Base-by-base conservation (phyloP, 2,797 vertebrate species). In the Sylvia borin region DNA sequence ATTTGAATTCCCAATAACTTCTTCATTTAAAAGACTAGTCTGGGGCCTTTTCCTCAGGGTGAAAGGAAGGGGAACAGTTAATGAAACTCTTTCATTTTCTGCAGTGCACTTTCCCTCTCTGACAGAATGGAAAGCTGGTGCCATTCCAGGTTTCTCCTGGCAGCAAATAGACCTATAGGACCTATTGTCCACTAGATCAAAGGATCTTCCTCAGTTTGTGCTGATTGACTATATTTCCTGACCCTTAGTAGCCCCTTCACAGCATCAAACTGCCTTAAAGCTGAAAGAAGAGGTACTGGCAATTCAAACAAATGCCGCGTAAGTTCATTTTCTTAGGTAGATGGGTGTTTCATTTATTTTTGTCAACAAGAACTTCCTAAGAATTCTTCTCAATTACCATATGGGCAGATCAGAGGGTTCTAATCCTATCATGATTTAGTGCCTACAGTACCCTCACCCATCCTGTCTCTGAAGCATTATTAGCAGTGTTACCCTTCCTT, bases 31-130 rank as follows among this genome's bases (percentile, higher is more conserved):
- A 74, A 40, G 0, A 47, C 14, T 50, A 17, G 36, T 16, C 34
- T 83, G 29, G 31, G 53, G 36, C 10, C 51, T 85, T 89, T 84
- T 68, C 40, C 29, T 42, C 36, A 22, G 43, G 14, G 34, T 21
- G 17, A 11, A 11, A 42, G 26, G 62, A 14, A 75, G 31, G 1
- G 18, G 21, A 76, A 36, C 7, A 68, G 10, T 24, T 71, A 64
- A 85, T 66, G n/a, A 73, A 94, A 83, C 54, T 20, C 36, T 62
- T 90, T 48, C 24, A 72, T 91, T 95, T 92, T 88, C 73, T 51
- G 67, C 43, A 65, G 36, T 42, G 40, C 16, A 20, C 4, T 48
- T 86, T 73, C 16, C 16, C 38, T 76, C 40, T 12, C 29, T 47
- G 42, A 79, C 22, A 48, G 60, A 70, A 51, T 40, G 21, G 81